phyloP scores from a whole-genome alignment of 2,113 vertebrate genomes.

The Kobus ellipsiprymnus region DNA sequence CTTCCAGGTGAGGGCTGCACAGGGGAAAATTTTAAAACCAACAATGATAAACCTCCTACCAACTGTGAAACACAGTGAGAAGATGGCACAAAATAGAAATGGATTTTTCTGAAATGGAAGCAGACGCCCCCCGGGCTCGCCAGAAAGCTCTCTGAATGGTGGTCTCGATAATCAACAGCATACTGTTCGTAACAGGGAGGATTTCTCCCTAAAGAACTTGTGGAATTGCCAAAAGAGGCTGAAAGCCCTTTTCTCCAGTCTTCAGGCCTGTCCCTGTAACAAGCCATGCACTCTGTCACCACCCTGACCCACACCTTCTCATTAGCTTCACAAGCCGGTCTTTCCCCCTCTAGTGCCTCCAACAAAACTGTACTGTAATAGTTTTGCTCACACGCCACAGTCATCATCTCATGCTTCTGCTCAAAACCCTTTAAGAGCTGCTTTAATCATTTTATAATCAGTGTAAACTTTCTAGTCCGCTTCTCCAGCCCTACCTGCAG shows the following conservation, averaged over 20 bases:
- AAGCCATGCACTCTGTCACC: neutral
- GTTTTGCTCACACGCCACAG: neutral
- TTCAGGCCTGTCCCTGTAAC: neutral
- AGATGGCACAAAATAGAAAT: conserved; percentile 1
- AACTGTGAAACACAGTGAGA: neutral
- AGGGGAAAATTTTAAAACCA: conserved; percentile 39
- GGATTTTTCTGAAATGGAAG: conserved; percentile 38
- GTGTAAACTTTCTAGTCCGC: neutral
- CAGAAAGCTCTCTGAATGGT: neutral
- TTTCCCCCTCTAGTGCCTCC: neutral
- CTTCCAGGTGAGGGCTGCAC: neutral
- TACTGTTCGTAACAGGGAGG: neutral
- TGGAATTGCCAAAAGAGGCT: neutral
- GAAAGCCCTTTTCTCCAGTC: neutral
- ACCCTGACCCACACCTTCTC: neutral
- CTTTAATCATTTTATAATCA: neutral
- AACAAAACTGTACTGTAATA: neutral
- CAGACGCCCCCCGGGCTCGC: neutral
- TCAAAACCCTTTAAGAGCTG: neutral
- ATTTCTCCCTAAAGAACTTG: neutral
- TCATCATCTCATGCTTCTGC: neutral
- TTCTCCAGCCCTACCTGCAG: neutral
- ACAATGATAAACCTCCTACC: conserved; percentile 41
- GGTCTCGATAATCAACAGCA: neutral
- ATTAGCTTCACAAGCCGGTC: neutral